Percentiles rank a stretch among this genome's conserved stretches.
phyloP scores from a whole-genome alignment of 2,797 vertebrate genomes.

The Pyrocephalus nanus region DNA sequence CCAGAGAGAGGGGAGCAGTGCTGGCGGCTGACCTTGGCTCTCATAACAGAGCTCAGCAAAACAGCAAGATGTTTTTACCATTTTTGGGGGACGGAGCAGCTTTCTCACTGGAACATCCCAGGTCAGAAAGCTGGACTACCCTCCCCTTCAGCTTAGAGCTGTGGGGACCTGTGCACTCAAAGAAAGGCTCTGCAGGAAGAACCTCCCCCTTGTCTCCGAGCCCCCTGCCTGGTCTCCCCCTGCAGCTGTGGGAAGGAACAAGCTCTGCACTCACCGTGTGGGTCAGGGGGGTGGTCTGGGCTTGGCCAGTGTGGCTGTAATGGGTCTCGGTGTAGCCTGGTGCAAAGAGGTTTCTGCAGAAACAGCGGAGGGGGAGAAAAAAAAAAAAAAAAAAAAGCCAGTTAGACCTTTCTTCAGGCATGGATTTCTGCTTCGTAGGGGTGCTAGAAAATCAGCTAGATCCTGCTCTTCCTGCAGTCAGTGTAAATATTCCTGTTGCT shows the following conservation, averaged over 20 bases:
- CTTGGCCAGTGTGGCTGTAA: slow-evolving; percentile 82
- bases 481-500: not conserved
- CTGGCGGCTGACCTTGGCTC: not conserved
- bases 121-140: not conserved
- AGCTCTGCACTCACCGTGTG: slow-evolving; percentile 75
- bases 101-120: not conserved
- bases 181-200: not conserved
- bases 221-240: not conserved
- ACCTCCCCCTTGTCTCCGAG: not conserved
- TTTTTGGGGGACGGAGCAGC: not conserved
- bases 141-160: not conserved
- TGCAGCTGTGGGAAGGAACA: accelerated
- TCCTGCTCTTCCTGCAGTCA: not conserved
- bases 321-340: slow-evolving; percentile 89
- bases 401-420: not conserved
- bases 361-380: not conserved
- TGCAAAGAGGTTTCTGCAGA: slow-evolving; percentile 87
- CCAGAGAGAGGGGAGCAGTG: not conserved
- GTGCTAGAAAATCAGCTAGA: not conserved
- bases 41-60: not conserved
- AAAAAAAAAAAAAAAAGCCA: too few relatives aligned
- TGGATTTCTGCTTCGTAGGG: not conserved
- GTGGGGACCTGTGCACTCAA: not conserved
- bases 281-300: slow-evolving; percentile 74
- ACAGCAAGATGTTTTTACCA: not conserved